Base-by-base conservation (phyloP, 2,797 vertebrate species). In the Botia almorhae region DNA sequence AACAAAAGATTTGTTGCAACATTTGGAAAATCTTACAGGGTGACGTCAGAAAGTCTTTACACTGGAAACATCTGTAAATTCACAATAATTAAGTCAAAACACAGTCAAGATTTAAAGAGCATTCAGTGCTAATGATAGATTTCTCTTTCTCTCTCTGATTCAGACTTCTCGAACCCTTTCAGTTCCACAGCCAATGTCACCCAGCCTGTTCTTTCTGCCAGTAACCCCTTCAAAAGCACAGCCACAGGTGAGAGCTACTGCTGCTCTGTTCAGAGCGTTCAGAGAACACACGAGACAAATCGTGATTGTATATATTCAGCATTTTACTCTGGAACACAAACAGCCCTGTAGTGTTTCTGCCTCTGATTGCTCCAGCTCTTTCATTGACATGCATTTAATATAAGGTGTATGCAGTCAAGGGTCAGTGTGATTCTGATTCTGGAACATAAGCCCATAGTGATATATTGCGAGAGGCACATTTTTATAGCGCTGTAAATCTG, bases 121-220 rank as follows among this genome's bases (percentile, higher is more conserved):
- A 55, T 46, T 55, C 74, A 13, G 19, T 26, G 51, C 2, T 73
- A 74, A 69, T 69, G 50, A 74, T 36, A 69, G 76, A 16, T 23
- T 10, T 29, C 39, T 80, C 46, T 60, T 26, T 56, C 19, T 70
- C 68, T 69, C 48, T 61, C 60, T 77, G 23, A 65, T 74, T 23
- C 91, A 95, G 95, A 92, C 88, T 95, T 95, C 89, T 93, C 94
- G 81, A 97, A 96, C 89, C 95, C 96, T 21, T 97, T 97, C 78
- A 92, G 90, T 58, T 85, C 91, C 76, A 73, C 88, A 84, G 86
- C 88, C 82, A 73, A 87, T 48, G 76, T 56, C 5, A 82, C 93
- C 82, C 95, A 94, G 85, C 91, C 90, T 5, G 90, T 92, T 68
- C 92, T 95, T 85, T 94, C 95, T 87, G 94, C 95, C 82, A 96